Evolutionary conservation across 1,140 invertebrate species (phyloP).

Genomic region (Zaprionus gabonicus): DNA sequence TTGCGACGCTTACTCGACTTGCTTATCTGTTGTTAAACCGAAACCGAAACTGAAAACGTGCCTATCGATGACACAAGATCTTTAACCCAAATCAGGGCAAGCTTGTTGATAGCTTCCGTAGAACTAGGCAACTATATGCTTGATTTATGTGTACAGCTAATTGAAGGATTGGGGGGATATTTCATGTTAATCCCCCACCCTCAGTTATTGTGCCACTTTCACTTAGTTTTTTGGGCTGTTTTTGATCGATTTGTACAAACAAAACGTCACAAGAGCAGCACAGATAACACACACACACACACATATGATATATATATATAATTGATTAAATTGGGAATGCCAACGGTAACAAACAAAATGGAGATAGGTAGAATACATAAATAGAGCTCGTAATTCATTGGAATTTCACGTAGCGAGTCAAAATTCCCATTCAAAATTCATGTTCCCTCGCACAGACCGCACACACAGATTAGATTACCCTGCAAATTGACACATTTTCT

Average conservation of each 20-base stretch:
- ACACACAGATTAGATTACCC: conserved; percentile 78
- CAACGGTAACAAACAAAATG: conserved; percentile 6
- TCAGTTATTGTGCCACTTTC: conserved; percentile 61
- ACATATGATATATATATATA: conserved; percentile 57
- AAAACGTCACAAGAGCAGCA: conserved; percentile 27
- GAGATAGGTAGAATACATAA: too few species aligned
- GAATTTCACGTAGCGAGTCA: conserved; percentile 35
- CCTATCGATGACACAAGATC: conserved; percentile 60
- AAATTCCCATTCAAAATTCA: conserved; percentile 24
- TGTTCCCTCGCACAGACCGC: conserved; percentile 44
- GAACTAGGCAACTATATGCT: conserved; percentile 4
- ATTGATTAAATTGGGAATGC: conserved; percentile 68
- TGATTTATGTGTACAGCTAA: conserved; percentile 70
- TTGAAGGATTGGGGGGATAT: conserved; percentile 54
- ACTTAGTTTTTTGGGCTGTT: conserved; percentile 18
- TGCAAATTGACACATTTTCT: conserved; percentile 77
- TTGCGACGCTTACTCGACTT: background rate
- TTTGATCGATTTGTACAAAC: conserved; percentile 78
- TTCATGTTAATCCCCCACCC: conserved; percentile 27
- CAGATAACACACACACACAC: conserved; percentile 58
- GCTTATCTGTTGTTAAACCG: conserved; percentile 20
- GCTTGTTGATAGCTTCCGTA: conserved; percentile 42
- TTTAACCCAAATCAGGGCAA: conserved; percentile 64
- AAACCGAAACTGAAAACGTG: conserved; percentile 7
- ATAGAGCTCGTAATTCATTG: conserved; percentile 59